Evolutionary conservation across 2,113 vertebrate genomes (phyloP), one percentile per base, ranked within the genome.

Genomic region (Elephas maximus): DNA sequence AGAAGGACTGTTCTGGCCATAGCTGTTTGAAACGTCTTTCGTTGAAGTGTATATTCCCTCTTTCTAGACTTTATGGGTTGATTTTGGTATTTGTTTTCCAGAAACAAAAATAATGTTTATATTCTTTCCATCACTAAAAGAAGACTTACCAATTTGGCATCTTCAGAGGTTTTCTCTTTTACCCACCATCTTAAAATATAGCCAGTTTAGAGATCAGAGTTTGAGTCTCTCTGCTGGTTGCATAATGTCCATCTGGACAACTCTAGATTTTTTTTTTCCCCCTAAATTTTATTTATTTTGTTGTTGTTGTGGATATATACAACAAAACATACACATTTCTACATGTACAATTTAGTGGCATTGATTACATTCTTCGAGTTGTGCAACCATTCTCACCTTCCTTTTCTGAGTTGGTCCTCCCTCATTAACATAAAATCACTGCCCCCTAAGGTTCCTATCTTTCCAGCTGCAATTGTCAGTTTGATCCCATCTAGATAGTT

Each of bases 41-140:
- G 6, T 93, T 57, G 93, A 94, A 37, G 23, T 87, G 0, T 67
- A 3, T 74, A 44, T 95, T 80, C 37, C 10, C 30, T 63, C 20
- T 89, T 93, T 95, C 28, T 62, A 88, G 44, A 79, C 88, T 69
- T 96, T 30, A 6, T 69, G 9, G 11, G 2, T 85, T 93, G 51
- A 89, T 82, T 95, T 83, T 96, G 33, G 12, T 82, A 78, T 91
- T 90, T 89, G 14, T 85, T 92, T 91, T 78, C n/a, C 65, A 91
- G 67, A 53, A 93, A 53, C 51, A 95, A 87, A 92, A 88, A 69
- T 30, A 74, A 57, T 74, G 4, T 60, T 53, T 86, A 2, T 6
- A 62, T 90, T 91, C 2, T 93, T 90, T 88, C 51, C 51, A 88
- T 8, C 44, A 80, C 48, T 82, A 71, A 91, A 91, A 78, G 76